Evolutionary conservation across 2,797 vertebrate genomes (phyloP).

Genomic region (Ataeniobius toweri): DNA sequence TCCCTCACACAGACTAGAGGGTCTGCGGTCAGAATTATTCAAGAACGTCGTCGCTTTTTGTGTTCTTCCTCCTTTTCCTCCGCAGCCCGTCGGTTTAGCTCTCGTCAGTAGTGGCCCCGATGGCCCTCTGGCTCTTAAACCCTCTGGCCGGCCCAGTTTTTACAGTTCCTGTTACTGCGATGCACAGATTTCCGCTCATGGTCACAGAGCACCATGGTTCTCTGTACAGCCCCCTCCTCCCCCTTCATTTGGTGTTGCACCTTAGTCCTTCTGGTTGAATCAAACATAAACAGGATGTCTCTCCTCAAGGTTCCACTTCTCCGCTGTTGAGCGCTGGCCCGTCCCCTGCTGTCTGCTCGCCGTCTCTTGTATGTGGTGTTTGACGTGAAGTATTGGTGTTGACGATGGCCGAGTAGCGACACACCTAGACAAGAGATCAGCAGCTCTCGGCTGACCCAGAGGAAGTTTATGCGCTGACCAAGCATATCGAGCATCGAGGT

Average conservation of each 20-base stretch:
- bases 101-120: slow-evolving; percentile 52
- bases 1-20: slow-evolving; percentile 19
- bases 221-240: slow-evolving; percentile 65
- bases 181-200: slow-evolving; percentile 62
- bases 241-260: slow-evolving; percentile 63
- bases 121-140: slow-evolving; percentile 29
- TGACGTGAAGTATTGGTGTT: slow-evolving; percentile 37
- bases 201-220: slow-evolving; percentile 58
- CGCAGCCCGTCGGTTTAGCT: slow-evolving; percentile 49
- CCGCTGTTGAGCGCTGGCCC: slow-evolving; percentile 40
- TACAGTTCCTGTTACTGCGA: slow-evolving; percentile 58
- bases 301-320: slow-evolving; percentile 70
- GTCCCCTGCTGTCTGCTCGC: slow-evolving; percentile 40
- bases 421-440: slow-evolving; percentile 39
- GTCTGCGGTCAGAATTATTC: slow-evolving; percentile 43
- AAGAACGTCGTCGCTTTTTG: slow-evolving; percentile 44
- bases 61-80: slow-evolving; percentile 41
- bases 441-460: slow-evolving; percentile 23
- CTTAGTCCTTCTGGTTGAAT: slow-evolving; percentile 49
- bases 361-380: slow-evolving; percentile 46
- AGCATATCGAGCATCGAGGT: slow-evolving; percentile 43
- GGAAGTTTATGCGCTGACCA: slow-evolving; percentile 42
- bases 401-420: slow-evolving; percentile 34
- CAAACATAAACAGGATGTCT: slow-evolving; percentile 48
- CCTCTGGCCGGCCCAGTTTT: slow-evolving; percentile 47